Conservation (phyloP, 2,888 invertebrate species). For the Thera obeliscata region DNA sequence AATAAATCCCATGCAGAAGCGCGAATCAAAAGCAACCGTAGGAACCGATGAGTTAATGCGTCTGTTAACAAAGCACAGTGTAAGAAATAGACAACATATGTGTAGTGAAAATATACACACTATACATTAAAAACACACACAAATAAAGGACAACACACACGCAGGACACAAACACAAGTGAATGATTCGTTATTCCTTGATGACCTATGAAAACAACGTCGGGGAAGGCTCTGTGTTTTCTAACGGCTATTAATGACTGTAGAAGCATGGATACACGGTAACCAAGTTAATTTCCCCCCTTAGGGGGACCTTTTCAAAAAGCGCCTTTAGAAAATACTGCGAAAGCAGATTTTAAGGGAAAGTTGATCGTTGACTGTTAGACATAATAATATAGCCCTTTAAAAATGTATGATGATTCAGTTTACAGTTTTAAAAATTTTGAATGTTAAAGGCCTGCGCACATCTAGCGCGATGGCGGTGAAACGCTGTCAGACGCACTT, state of each 20-base stretch:
- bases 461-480: too few relatives aligned
- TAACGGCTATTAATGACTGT: not conserved
- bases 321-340: too few relatives aligned
- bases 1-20: constrained; percentile 51
- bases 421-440: too few relatives aligned
- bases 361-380: too few relatives aligned
- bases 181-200: constrained; percentile 39
- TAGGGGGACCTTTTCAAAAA: too few relatives aligned
- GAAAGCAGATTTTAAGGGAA: too few relatives aligned
- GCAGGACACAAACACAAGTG: constrained; percentile 39
- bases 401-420: too few relatives aligned
- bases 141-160: constrained; percentile 30
- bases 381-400: too few relatives aligned
- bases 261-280: not conserved
- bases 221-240: constrained; percentile 32
- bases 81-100: constrained; percentile 35
- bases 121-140: constrained; percentile 15
- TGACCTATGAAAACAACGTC: constrained; percentile 26
- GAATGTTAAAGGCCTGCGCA: too few relatives aligned
- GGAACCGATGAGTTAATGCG: constrained; percentile 40
- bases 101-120: constrained; percentile 25
- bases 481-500: too few relatives aligned
- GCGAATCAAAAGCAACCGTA: constrained; percentile 38
- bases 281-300: not conserved
- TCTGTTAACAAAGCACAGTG: constrained; percentile 39